Evolutionary conservation across 1,140 invertebrate species (phyloP), one percentile per base, ranked within the genome.

Genomic region (Pectinophora gossypiella): DNA sequence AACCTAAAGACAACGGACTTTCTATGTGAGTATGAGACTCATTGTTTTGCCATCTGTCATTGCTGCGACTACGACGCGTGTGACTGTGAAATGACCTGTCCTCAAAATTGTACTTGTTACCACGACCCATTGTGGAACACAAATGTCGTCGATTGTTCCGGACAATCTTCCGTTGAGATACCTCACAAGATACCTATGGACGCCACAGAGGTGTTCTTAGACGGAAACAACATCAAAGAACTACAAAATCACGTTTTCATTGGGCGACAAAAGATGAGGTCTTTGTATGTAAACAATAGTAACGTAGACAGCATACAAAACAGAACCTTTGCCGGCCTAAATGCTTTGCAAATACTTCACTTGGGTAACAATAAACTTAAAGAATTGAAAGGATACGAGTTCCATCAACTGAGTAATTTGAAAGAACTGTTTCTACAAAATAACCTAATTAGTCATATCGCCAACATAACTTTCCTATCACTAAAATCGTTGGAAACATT

Each of bases 1-100:
- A 86, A 85, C 60, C 79, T 86, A 42, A 91, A 92, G 56, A 89
- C 94, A 0, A 92, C 94, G 64, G 94, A 97, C 68, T 98, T 97
- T 85, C 89, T 98, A 59, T 98, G 96, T 79, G 92, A 92, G 48
- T 98, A 98, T 87, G 93, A 95, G 64, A 95, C 95, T 23, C 96
- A 98, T 84, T 98, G 96, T 88, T 97, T 97, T 83, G 94, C 96
- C 13, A 86, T 97, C 42, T 98, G 96, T 74, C 95, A 96, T 67
- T 98, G 96, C 85, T 98, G 96, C 75, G 96, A 98, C 66, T 97
- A 96, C 76, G 96, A 97, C 76, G 96, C 95, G 43, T 98, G 96
- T 82, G 96, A 98, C 82, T 98, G 96, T 85, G 95, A 97, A 87
- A 97, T 97, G 95, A 96, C 94, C 2, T 98, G 96, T 70, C 96